Evolutionary conservation across 2,888 invertebrate genomes (phyloP), one percentile per base, ranked within the genome.

Genomic region (Apotomis turbidana): DNA sequence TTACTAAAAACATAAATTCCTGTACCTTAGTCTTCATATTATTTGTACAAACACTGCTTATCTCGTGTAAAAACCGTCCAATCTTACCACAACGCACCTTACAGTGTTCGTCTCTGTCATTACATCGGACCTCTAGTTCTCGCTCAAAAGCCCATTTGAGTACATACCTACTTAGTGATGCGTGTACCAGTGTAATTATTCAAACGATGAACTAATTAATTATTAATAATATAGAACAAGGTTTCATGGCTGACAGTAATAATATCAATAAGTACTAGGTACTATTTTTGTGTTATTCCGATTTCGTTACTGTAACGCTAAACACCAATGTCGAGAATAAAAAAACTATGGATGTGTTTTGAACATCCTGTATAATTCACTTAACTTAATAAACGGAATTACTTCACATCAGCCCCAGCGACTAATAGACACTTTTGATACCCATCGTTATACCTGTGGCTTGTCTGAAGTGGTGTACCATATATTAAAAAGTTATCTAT

Each of bases 351-450:
- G 5, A 41, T 41, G 41, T 41, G 6, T 6, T 41, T 6, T 41
- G 1, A 41, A 41, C 27, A 27, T 3, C 59, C 66, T 66, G 66
- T 66, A 57, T 66, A 66, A 27, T 46, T 54, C 15, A 6, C 38
- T 64, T 12, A 55, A 44, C 6, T 55, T 66, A 66, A 46, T 49
- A 57, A 3, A 46, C 57, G 12, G 27, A 57, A 55, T 66, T 57
- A 57, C 55, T 46, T 57, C 12, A 51, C 6, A n/a, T n/a, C n/a
- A 55, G 36, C 55, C 4, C 55, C 12, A n/a, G 9, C 15, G 13
- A 54, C 49, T 49, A 49, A 49, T 10, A 49, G 10, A 41, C 5
- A 41, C 41, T 41, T 13, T 49, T 62, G 52, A 38, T 3, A 44
- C 6, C 41, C 10, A 54, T 15, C 12, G 54, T 54, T 55, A 27